Percentiles rank a stretch among this genome's conserved stretches.
phyloP scores from a whole-genome alignment of 1,140 invertebrate genomes.

The Aethina tumida region DNA sequence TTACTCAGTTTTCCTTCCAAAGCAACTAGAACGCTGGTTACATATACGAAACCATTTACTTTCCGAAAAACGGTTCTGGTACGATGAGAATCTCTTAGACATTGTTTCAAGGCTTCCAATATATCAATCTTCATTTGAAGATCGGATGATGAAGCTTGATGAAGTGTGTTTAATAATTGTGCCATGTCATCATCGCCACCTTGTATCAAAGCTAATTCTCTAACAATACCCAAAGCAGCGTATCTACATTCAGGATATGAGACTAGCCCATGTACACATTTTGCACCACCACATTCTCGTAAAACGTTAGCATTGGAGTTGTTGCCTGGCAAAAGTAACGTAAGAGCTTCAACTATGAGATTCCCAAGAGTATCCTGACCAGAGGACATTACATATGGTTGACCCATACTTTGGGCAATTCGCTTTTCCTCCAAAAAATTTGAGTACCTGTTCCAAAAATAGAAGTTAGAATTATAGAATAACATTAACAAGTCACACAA shows the following conservation, averaged over 20 bases:
- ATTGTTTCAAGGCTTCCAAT: conserved; percentile 77
- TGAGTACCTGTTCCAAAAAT: conserved; percentile 74
- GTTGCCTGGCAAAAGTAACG: conserved; percentile 68
- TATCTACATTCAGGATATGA: conserved; percentile 74
- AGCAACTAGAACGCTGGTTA: conserved; percentile 90
- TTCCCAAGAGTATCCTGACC: conserved; percentile 71
- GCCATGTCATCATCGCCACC: conserved; percentile 95
- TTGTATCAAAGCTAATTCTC: conserved; percentile 80
- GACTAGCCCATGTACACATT: conserved; percentile 84
- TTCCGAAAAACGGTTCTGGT: conserved; percentile 95
- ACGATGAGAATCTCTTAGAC: conserved; percentile 88
- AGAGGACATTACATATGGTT: conserved; percentile 44
- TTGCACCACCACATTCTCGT: conserved; percentile 82
- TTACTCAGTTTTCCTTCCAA: conserved; percentile 72
- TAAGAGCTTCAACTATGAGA: conserved; percentile 79
- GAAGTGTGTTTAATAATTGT: conserved; percentile 81
- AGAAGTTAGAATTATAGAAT: no score
- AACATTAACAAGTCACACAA: no score
- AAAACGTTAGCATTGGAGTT: conserved; percentile 86
- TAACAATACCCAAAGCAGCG: conserved; percentile 59
- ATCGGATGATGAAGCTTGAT: conserved; percentile 69
- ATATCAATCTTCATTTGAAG: conserved; percentile 83
- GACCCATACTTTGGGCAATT: conserved; percentile 34
- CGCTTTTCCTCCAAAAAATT: conserved; percentile 57
- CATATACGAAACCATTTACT: conserved; percentile 95